These are phyloP conservation scores for Drosophila tristis DNA, from an alignment of 1,140 invertebrate species.

Conservation along the genomic window DNA sequence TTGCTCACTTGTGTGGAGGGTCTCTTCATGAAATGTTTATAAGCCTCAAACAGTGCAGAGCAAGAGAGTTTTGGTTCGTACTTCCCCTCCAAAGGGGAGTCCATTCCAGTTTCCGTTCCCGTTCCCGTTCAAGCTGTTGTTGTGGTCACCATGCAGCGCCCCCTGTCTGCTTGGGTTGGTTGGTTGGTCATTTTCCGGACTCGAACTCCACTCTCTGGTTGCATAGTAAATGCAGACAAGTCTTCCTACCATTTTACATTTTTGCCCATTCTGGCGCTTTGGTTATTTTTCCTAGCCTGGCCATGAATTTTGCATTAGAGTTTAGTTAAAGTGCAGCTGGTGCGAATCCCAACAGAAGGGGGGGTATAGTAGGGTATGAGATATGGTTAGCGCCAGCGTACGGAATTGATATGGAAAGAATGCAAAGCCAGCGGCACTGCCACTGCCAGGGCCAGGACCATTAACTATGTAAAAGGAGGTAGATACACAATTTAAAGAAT, in stretches of 20 bases:
- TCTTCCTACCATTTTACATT: slow-evolving; percentile 15
- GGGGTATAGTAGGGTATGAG: not conserved
- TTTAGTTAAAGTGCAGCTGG: slow-evolving; percentile 82
- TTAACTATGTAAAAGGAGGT: slow-evolving; percentile 47
- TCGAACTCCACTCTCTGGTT: slow-evolving; percentile 37
- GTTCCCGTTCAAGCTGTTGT: slow-evolving; percentile 38
- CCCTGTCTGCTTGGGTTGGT: too few species aligned
- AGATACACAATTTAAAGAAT: slow-evolving; percentile 22
- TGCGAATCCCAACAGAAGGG: slow-evolving; percentile 54
- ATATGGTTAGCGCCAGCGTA: slow-evolving; percentile 18
- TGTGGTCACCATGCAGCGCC: slow-evolving; percentile 55
- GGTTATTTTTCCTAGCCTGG: slow-evolving; percentile 47
- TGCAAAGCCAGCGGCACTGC: slow-evolving; percentile 21
- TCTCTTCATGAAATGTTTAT: slow-evolving; percentile 39
- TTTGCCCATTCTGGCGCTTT: slow-evolving; percentile 10
- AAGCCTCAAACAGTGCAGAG: slow-evolving; percentile 15
- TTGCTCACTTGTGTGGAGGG: slow-evolving; percentile 33
- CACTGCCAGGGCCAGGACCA: slow-evolving; percentile 26
- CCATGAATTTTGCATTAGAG: slow-evolving; percentile 81
- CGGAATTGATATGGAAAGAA: slow-evolving; percentile 31
- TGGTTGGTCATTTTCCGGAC: slow-evolving; percentile 63
- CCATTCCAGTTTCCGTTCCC: not conserved
- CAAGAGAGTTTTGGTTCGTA: slow-evolving; percentile 24
- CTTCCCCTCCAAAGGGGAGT: slow-evolving; percentile 2
- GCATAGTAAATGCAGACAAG: slow-evolving; percentile 71